Conservation (phyloP, 2,888 invertebrate species). For the Rhagophthalmus giganteus region DNA sequence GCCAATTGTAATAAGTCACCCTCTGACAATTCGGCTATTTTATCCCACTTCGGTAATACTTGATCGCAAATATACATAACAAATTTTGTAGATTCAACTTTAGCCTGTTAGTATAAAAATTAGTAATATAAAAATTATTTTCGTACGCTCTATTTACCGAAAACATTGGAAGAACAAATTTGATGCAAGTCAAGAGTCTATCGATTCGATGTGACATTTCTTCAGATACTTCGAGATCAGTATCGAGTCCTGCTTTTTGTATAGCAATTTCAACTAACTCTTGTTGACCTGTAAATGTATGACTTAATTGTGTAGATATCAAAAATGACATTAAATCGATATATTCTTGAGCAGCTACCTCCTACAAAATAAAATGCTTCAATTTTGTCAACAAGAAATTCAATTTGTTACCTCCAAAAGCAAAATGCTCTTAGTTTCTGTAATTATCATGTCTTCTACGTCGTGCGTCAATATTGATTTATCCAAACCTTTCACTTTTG, state of each 20-base stretch:
- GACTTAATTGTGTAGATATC: constrained; percentile 77
- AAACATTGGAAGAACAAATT: constrained; percentile 83
- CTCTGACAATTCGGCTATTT: constrained; percentile 64
- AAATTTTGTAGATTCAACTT: constrained; percentile 84
- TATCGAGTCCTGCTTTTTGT: constrained; percentile 82
- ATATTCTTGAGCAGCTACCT: constrained; percentile 91
- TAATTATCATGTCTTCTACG: constrained; percentile 80
- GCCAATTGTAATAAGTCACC: constrained; percentile 73
- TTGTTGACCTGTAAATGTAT: constrained; percentile 81
- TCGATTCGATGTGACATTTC: constrained; percentile 73
- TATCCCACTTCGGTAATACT: constrained; percentile 75
- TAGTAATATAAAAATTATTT: too few relatives aligned
- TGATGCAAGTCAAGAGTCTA: constrained; percentile 81
- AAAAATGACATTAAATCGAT: constrained; percentile 85
- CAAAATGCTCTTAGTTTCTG: constrained; percentile 83
- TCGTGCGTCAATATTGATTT: constrained; percentile 79
- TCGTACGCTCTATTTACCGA: constrained; percentile 67
- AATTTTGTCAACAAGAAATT: neutral
- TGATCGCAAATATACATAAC: constrained; percentile 82
- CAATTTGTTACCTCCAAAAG: constrained; percentile 58
- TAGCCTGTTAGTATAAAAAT: too few relatives aligned
- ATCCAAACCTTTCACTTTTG: constrained; percentile 78
- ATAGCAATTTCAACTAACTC: constrained; percentile 84
- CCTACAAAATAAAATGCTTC: constrained; percentile 57
- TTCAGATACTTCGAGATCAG: constrained; percentile 61